Evolutionary conservation across 2,113 vertebrate species (phyloP).

Genomic region (Misgurnus anguillicaudatus): DNA sequence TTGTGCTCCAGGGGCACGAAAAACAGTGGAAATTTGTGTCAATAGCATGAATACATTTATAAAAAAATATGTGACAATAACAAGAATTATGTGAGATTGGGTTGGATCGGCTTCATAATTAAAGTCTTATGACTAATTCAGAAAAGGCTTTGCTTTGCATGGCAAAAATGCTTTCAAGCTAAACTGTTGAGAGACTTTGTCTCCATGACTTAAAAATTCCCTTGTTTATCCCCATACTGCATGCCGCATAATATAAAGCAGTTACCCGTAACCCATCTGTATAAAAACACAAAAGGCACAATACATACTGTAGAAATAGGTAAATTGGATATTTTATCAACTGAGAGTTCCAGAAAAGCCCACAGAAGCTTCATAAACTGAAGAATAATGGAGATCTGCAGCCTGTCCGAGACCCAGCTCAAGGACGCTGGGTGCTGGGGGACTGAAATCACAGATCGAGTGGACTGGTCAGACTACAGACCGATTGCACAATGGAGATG

Average conservation of each 20-base stretch:
- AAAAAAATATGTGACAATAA: too few species aligned
- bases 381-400: constrained; percentile 40
- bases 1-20: too few species aligned
- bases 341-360: constrained; percentile 52
- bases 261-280: constrained; percentile 52
- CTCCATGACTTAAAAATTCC: constrained; percentile 16
- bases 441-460: neutral
- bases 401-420: neutral
- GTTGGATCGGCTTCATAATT: too few species aligned
- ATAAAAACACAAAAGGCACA: constrained; percentile 61
- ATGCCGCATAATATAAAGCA: constrained; percentile 54
- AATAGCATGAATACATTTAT: too few species aligned
- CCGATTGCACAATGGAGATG: neutral
- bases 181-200: constrained; percentile 17
- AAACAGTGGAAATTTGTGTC: too few species aligned
- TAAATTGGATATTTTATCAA: constrained; percentile 70
- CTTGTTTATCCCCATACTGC: neutral
- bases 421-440: neutral
- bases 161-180: neutral
- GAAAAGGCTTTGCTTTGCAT: neutral
- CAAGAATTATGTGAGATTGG: too few species aligned
- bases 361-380: constrained; percentile 21
- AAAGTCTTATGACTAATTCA: constrained; percentile 49
- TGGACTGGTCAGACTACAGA: neutral
- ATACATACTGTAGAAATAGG: constrained; percentile 57